Evolutionary conservation across 2,113 vertebrate species (phyloP).

Genomic region (Oncorhynchus tshawytscha): DNA sequence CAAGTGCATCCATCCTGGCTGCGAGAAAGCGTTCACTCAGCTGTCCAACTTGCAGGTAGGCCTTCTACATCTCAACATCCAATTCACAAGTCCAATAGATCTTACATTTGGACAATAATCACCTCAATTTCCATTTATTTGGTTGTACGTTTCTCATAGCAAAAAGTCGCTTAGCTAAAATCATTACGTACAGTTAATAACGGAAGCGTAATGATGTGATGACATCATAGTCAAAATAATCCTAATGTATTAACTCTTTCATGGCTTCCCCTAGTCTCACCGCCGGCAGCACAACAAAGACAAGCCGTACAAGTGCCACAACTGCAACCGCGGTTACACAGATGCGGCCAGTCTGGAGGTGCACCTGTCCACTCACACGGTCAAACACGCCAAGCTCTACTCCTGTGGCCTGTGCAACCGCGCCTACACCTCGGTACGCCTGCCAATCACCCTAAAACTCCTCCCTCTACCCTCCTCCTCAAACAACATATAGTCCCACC

Average conservation of each 20-base stretch:
- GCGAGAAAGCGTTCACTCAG: slow-evolving; percentile 96
- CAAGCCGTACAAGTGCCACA: slow-evolving; percentile 99
- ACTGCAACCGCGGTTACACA: slow-evolving; percentile 95
- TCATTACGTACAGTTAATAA: background rate
- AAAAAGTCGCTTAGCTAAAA: background rate
- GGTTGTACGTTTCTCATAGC: too few species aligned
- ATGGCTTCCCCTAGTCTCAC: slow-evolving; percentile 82
- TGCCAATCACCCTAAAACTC: background rate
- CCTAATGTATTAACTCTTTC: background rate
- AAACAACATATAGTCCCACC: background rate
- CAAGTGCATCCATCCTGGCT: slow-evolving; percentile 95
- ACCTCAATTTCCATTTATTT: too few species aligned
- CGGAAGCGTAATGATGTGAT: background rate
- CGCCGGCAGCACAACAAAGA: slow-evolving; percentile 99
- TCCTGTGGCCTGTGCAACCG: slow-evolving; percentile 95
- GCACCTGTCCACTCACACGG: slow-evolving; percentile 95
- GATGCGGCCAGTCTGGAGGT: slow-evolving; percentile 93
- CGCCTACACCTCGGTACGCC: slow-evolving; percentile 89
- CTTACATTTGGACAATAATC: background rate
- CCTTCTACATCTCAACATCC: background rate
- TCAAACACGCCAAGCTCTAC: slow-evolving; percentile 97
- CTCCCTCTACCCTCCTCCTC: background rate
- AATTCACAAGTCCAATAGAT: background rate
- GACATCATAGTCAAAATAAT: too few species aligned
- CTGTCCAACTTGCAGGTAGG: slow-evolving; percentile 94